Evolutionary conservation across 2,888 invertebrate species (phyloP).

Genomic region (Herminia tarsipennalis): DNA sequence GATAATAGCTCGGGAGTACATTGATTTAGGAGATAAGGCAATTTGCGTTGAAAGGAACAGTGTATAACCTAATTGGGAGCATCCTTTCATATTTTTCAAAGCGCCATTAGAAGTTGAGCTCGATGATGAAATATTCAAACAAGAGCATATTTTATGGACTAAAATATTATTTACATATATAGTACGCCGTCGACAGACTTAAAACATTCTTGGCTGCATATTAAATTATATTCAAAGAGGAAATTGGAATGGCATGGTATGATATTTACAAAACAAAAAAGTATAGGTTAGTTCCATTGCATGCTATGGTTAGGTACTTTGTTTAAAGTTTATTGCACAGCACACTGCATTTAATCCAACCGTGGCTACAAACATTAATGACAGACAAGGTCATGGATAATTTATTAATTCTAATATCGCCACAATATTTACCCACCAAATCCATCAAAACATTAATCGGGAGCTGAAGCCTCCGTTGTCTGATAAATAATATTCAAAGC

Average conservation of each 20-base stretch:
- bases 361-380: no score
- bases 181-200: constrained; percentile 9
- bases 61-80: constrained; percentile 58
- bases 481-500: constrained; percentile 68
- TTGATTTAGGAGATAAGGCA: constrained; percentile 54
- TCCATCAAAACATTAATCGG: constrained; percentile 21
- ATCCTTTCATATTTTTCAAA: constrained; percentile 61
- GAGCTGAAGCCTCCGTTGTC: constrained; percentile 33
- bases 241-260: no score
- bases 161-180: constrained; percentile 22
- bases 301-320: no score
- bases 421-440: no score
- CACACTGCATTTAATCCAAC: no score
- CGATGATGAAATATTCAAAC: constrained; percentile 59
- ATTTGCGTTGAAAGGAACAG: constrained; percentile 61
- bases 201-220: background rate
- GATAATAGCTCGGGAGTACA: constrained; percentile 38
- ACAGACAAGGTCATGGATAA: no score
- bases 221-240: background rate
- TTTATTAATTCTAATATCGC: no score
- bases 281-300: no score
- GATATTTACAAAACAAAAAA: no score
- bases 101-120: constrained; percentile 57
- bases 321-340: no score
- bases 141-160: constrained; percentile 43